Conservation (phyloP, 2,888 invertebrate species). For the Drosophila phalerata region DNA sequence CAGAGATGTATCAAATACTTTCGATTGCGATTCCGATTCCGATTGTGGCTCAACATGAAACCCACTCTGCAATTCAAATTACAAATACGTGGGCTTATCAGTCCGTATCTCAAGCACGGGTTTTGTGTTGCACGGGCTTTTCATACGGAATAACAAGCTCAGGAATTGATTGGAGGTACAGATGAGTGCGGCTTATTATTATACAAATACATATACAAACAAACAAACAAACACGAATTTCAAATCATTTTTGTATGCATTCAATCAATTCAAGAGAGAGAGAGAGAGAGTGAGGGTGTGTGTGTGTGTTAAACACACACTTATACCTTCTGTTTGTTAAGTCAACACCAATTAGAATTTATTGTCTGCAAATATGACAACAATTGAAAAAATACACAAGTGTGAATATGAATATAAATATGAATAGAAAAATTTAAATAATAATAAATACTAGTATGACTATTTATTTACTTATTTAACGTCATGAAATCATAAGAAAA, state of each 20-base stretch:
- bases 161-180: constrained; percentile 30
- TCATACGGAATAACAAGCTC: constrained; percentile 19
- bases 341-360: constrained; percentile 70
- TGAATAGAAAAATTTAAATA: background rate
- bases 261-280: constrained; percentile 40
- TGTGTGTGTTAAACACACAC: constrained; percentile 8
- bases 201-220: constrained; percentile 7
- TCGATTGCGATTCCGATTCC: constrained; percentile 4
- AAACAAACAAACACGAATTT: constrained; percentile 20
- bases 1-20: background rate
- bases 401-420: background rate
- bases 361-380: constrained; percentile 61
- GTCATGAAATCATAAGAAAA: no score
- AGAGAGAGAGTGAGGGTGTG: background rate
- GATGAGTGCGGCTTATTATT: constrained; percentile 8
- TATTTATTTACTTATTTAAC: background rate
- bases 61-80: constrained; percentile 14
- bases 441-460: background rate
- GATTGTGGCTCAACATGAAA: background rate
- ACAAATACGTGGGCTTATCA: constrained; percentile 13
- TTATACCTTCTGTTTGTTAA: constrained; percentile 28
- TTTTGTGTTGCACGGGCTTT: constrained; percentile 12
- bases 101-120: constrained; percentile 8
- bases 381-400: constrained; percentile 13
- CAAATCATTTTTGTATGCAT: constrained; percentile 49